Evolutionary conservation across 2,113 vertebrate genomes (phyloP), one percentile per base, ranked within the genome.

Genomic region (Struthidea cinerea): DNA sequence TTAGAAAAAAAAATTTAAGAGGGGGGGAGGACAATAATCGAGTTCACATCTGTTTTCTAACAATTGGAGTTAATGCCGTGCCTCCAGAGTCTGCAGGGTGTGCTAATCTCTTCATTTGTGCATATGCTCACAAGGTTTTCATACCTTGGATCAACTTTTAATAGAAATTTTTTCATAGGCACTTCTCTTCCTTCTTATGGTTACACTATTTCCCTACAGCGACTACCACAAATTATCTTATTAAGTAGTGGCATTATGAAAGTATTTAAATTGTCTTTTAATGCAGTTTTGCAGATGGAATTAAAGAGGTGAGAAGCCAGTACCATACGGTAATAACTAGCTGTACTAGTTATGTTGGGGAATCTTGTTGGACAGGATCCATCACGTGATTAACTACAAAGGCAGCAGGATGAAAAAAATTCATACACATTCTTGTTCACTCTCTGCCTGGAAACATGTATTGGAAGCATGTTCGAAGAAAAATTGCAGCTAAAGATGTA

Each of bases 31-130:
- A 92, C 41, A 84, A 88, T 23, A 84, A 78, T 60, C 1, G 2
- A 92, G n/a, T 39, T 39, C 74, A 64, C 74, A 89, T 84, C 69
- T 93, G 93, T 79, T 94, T 96, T 84, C 76, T 52, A 86, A 56
- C 67, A 80, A 55, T 12, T 30, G 52, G 59, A 74, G 28, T 65
- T 37, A 55, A 63, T 37, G 22, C 26, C 11, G 37, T 70, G 71
- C n/a, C 64, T 86, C 41, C 30, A 56, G 41, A 97, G 60, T 30
- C 53, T 42, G 69, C 53, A 49, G 37, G 60, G 41, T 41, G 49
- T 18, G 24, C 13, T 88, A 11, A 78, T 53, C 32, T 71, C 27
- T 73, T 59, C 11, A 78, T 78, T 68, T 80, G 19, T 24, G 93
- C 82, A 70, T 63, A 33, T 35, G 42, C 50, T 84, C 16, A 63